Conservation (phyloP, 2,888 invertebrate species). For the Rutpela maculata region DNA sequence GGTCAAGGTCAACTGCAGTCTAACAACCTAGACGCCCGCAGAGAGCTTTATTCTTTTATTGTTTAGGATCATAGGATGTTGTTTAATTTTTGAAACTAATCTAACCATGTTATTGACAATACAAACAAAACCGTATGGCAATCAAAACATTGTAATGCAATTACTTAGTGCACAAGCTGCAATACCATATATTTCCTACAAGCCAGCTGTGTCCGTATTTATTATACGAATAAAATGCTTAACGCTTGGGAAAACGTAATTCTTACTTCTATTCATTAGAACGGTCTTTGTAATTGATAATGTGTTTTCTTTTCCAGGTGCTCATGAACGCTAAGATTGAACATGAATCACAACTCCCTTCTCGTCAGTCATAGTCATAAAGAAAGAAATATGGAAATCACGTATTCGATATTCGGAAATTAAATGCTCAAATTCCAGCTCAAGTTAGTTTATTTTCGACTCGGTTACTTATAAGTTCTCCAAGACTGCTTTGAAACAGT, state of each 20-base stretch:
- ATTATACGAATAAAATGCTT: slow-evolving; percentile 7
- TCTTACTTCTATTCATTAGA: slow-evolving; percentile 8
- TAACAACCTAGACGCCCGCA: slow-evolving; percentile 43
- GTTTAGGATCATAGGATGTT: slow-evolving; percentile 1
- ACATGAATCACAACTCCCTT: slow-evolving; percentile 58
- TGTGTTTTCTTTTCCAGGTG: slow-evolving; percentile 43
- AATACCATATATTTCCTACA: background rate
- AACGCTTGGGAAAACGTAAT: slow-evolving; percentile 13
- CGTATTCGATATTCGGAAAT: slow-evolving; percentile 44
- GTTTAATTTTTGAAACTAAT: background rate
- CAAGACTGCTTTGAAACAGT: slow-evolving; percentile 40
- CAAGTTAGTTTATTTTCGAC: slow-evolving; percentile 52
- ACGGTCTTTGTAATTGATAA: slow-evolving; percentile 23
- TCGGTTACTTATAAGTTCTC: slow-evolving; percentile 37
- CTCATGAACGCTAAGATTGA: slow-evolving; percentile 34
- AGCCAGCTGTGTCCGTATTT: slow-evolving; percentile 28
- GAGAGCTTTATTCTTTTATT: slow-evolving; percentile 21
- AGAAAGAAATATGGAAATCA: slow-evolving; percentile 55
- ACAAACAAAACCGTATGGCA: slow-evolving; percentile 31
- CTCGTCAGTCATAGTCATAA: slow-evolving; percentile 44
- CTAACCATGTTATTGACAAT: slow-evolving; percentile 5
- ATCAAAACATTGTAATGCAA: slow-evolving; percentile 14
- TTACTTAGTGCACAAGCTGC: slow-evolving; percentile 8
- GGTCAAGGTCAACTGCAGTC: slow-evolving; percentile 61
- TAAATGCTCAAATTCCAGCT: slow-evolving; percentile 39